phyloP scores from a whole-genome alignment of 2,113 vertebrate genomes.

The Calidris pygmaea region DNA sequence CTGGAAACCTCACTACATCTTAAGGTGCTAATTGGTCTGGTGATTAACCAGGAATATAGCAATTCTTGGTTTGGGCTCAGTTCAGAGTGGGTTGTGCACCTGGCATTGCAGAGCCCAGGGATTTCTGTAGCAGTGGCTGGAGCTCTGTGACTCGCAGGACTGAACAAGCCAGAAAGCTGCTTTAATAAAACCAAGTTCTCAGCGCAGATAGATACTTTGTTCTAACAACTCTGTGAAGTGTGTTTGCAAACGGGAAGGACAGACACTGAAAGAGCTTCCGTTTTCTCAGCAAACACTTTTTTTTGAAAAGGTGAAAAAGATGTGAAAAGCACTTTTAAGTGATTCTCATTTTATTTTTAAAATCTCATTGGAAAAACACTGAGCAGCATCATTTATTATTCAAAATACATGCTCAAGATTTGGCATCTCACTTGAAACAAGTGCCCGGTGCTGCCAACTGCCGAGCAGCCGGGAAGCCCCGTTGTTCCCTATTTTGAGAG shows the following conservation, averaged over 20 bases:
- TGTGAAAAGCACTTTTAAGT: not conserved
- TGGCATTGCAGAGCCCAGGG: not conserved
- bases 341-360: not conserved
- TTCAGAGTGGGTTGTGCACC: not conserved
- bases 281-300: not conserved
- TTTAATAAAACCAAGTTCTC: not conserved
- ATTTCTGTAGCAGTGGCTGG: not conserved
- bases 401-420: not conserved
- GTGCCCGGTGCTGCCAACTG: not conserved
- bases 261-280: not conserved
- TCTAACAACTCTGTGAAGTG: not conserved
- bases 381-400: not conserved
- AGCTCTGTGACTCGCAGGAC: not conserved
- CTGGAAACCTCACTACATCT: not conserved
- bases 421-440: not conserved
- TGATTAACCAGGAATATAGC: not conserved
- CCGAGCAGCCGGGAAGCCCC: rapidly evolving
- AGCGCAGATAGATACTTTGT: not conserved
- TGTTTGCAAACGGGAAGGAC: not conserved
- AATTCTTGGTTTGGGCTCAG: not conserved
- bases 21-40: not conserved
- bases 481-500: not conserved
- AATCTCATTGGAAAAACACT: not conserved
- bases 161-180: not conserved
- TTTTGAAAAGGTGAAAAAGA: not conserved